Percentiles rank a stretch among this genome's conserved stretches.
phyloP scores from a whole-genome alignment of 2,888 invertebrate species.

The Agriopis aurantiaria region DNA sequence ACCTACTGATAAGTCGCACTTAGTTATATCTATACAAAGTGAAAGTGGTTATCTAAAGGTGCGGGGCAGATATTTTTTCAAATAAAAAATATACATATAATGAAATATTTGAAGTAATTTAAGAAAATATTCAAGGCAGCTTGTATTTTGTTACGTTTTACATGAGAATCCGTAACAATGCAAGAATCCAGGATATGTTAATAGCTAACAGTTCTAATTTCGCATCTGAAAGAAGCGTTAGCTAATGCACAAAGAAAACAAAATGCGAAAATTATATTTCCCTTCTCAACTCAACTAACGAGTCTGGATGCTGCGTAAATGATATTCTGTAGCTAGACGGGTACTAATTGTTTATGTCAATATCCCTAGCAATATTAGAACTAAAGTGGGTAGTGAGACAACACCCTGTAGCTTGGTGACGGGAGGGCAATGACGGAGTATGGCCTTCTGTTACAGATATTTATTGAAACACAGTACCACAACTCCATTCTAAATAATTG shows the following conservation, averaged over 20 bases:
- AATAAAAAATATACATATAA: not conserved
- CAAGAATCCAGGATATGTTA: not conserved
- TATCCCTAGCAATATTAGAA: slow-evolving; percentile 22
- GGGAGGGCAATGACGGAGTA: slow-evolving; percentile 34
- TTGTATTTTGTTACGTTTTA: not conserved
- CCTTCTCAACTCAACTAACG: not conserved
- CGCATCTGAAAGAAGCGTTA: not conserved
- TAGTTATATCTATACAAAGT: slow-evolving; percentile 4
- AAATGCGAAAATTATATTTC: slow-evolving; percentile 1
- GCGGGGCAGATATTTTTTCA: not conserved
- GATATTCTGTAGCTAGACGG: slow-evolving; percentile 10
- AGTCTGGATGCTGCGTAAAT: slow-evolving; percentile 12
- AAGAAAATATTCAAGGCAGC: too few species aligned
- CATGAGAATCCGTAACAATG: not conserved
- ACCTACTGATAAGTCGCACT: slow-evolving; percentile 10
- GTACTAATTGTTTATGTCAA: slow-evolving; percentile 29
- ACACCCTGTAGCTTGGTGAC: slow-evolving; percentile 30
- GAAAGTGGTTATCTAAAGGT: not conserved
- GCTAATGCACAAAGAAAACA: too few species aligned
- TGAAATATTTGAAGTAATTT: too few species aligned
- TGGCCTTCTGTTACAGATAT: slow-evolving; percentile 21
- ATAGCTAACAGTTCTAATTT: too few species aligned
- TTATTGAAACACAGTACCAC: slow-evolving; percentile 13
- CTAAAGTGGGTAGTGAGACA: slow-evolving; percentile 17
- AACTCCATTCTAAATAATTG: not conserved